A percentile compares a stretch with the other conserved stretches of the same genome.
phyloP scores from a whole-genome alignment of 1,140 invertebrate species.

The Delia radicum region DNA sequence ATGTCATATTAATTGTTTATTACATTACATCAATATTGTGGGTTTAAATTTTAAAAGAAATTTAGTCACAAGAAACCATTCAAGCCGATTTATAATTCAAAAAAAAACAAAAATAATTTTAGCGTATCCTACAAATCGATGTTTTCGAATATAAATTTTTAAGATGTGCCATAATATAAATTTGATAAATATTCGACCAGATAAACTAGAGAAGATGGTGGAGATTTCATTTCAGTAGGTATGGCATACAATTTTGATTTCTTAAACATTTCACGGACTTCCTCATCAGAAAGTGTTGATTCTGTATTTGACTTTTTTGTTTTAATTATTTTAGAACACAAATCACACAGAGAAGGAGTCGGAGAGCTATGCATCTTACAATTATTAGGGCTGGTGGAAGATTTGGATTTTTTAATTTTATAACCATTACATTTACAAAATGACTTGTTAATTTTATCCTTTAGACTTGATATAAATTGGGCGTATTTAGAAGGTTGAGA shows the following conservation, averaged over 20 bases:
- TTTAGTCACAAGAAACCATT: no score
- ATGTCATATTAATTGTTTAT: no score
- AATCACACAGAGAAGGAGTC: not conserved
- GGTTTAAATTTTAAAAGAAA: no score
- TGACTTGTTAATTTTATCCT: not conserved
- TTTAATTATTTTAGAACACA: not conserved
- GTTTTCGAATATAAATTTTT: no score
- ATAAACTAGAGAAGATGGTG: constrained; percentile 32
- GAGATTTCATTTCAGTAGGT: constrained; percentile 48
- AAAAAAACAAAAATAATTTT: no score
- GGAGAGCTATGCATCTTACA: not conserved
- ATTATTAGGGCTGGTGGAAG: not conserved
- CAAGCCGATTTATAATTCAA: no score
- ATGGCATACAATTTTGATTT: constrained; percentile 37
- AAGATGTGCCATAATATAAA: no score
- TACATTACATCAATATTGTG: no score
- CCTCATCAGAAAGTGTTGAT: constrained; percentile 28
- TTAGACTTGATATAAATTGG: no score
- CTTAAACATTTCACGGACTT: constrained; percentile 42
- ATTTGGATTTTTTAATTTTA: not conserved
- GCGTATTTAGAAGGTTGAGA: no score
- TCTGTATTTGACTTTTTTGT: not conserved
- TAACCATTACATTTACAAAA: not conserved
- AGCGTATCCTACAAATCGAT: no score
- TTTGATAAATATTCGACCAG: not conserved